Evolutionary conservation across 2,888 invertebrate genomes (phyloP), one percentile per base, ranked within the genome.

Genomic region (Cantharis rufa): DNA sequence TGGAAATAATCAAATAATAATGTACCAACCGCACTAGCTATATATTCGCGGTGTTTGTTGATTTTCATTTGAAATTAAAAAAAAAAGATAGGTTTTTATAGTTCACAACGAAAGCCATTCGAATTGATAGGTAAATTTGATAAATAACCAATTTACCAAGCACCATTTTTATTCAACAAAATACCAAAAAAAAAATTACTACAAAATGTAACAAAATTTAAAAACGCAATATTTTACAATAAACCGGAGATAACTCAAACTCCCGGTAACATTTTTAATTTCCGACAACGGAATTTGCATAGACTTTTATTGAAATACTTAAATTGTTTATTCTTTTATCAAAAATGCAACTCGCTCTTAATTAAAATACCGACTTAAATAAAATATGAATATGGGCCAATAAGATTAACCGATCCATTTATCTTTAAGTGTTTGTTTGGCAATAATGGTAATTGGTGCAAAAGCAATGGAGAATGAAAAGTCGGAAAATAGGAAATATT

Each of bases 261-360:
- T 32, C 32, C 28, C 16, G 32, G 69, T 69, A 32, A 28, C 69
- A 69, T 28, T 32, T 69, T 69, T 32, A 69, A 69, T 69, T 69
- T 69, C 69, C 69, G 69, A 69, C 32, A 69, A 69, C 28, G 32
- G 69, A 32, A 69, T 7, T 15, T 28, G 32, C 69, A 16, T 69
- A 69, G 69, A 69, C 69, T 32, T 69, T 32, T 16, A 16, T 32
- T 69, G 64, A 66, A 66, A 66, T 21, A 66, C 64, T 66, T 66
- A 66, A 66, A 66, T 66, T 66, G 21, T 66, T 66, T 66, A 24
- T 66, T 24, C 18, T 66, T 66, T 66, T 66, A 66, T 66, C 4
- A 66, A 21, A 66, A 66, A 66, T 64, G 5, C 64, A 66, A 5
- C 13, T 66, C 1, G 11, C n/a, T 66, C n/a, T 66, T 66, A 66